Evolutionary conservation across 2,113 vertebrate genomes (phyloP).

Genomic region (Scomber japonicus): DNA sequence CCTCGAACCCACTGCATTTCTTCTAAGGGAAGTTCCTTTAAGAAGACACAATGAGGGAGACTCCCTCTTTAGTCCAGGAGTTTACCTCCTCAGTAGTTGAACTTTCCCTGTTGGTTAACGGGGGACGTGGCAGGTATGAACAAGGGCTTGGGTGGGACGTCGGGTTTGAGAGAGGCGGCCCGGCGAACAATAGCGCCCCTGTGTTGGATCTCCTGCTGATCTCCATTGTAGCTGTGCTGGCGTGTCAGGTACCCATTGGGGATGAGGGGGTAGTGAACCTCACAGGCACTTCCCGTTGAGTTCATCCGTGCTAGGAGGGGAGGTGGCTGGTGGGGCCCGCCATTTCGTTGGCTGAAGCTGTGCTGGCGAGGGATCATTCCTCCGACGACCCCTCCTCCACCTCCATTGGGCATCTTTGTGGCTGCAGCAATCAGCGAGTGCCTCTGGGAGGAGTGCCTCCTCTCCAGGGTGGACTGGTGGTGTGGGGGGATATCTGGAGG

Average conservation of each 20-base stretch:
- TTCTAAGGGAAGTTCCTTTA: slow-evolving; percentile 52
- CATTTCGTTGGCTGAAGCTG: slow-evolving; percentile 85
- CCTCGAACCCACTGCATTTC: slow-evolving; percentile 56
- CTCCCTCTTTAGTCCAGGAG: slow-evolving; percentile 52
- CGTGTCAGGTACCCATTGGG: slow-evolving; percentile 84
- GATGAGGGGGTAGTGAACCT: slow-evolving; percentile 85
- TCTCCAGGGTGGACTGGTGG: slow-evolving; percentile 84
- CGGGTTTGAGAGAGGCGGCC: slow-evolving; percentile 86
- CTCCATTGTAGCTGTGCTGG: slow-evolving; percentile 86
- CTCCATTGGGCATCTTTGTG: slow-evolving; percentile 80
- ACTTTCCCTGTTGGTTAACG: slow-evolving; percentile 85
- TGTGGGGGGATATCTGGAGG: slow-evolving; percentile 85
- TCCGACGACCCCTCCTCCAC: slow-evolving; percentile 48
- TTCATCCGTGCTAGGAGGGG: slow-evolving; percentile 88
- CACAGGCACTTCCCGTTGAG: slow-evolving; percentile 86
- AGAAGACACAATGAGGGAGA: slow-evolving; percentile 43
- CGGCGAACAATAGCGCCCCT: slow-evolving; percentile 84
- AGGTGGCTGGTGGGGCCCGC: slow-evolving; percentile 81
- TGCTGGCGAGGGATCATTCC: slow-evolving; percentile 86
- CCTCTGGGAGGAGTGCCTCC: slow-evolving; percentile 86
- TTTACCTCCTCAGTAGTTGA: slow-evolving; percentile 85
- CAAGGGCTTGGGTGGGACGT: slow-evolving; percentile 85
- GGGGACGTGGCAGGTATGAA: slow-evolving; percentile 89
- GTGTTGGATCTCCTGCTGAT: slow-evolving; percentile 84
- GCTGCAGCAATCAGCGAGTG: slow-evolving; percentile 84